Evolutionary conservation across 2,797 vertebrate species (phyloP), one percentile per base, ranked within the genome.

Genomic region (Spatula clypeata): DNA sequence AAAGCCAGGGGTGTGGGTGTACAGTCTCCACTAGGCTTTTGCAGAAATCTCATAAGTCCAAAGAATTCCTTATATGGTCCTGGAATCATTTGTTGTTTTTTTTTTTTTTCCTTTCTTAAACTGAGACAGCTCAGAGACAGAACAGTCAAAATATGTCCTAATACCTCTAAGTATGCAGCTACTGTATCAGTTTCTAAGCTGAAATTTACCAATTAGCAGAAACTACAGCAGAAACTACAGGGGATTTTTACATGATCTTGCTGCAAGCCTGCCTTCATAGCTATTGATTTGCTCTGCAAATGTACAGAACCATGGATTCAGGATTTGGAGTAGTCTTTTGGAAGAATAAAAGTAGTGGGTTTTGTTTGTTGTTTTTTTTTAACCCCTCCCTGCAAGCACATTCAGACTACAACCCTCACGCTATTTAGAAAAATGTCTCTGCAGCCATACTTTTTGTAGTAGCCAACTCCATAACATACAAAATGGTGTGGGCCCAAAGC

Each of bases 1-100:
- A 62, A 89, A 84, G 26, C 19, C 62, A 12, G 7, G 44, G 11
- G 3, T 45, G 38, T 74, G 29, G 42, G 18, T 87, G 42, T 65
- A 65, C 66, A 81, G 53, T 76, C 76, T 90, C 80, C 87, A 91
- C 42, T 86, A 47, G 19, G 58, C 23, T 85, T 93, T 81, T 96
- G 32, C 66, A 79, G 19, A 51, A 73, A 72, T 45, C 81, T 95
- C 71, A n/a, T 10, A 66, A 54, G 55, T 86, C 57, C 60, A 81
- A 94, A 96, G 57, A 93, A 92, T 88, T 97, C 84, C 91, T 90
- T 93, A 79, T 91, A 95, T 51, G 62, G 92, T 51, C 65, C 70
- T 96, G 66, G 55, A 93, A 92, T 65, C 1, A 62, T 71, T 79
- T 69, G 9, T 66, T 82, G 6, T 87, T 81, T 79, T 3, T 26